phyloP scores from a whole-genome alignment of 2,888 invertebrate genomes.

The Phyllotreta striolata region DNA sequence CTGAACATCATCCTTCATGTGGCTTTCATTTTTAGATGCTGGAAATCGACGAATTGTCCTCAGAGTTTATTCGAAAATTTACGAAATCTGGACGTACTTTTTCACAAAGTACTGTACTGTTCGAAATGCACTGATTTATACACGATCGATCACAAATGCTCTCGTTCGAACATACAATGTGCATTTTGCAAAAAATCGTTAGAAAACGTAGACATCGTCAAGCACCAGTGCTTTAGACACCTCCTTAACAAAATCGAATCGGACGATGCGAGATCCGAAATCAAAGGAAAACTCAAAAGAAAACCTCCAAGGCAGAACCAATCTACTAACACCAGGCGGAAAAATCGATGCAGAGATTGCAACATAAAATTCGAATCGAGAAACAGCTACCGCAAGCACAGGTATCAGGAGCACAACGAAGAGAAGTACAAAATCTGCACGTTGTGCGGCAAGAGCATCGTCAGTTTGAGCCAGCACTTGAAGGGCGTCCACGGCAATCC shows the following conservation, averaged over 20 bases:
- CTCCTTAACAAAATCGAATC: conserved; percentile 15
- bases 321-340: neutral
- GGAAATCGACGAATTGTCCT: neutral
- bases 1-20: conserved; percentile 10
- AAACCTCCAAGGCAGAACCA: too few species aligned
- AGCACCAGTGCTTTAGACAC: conserved; percentile 31
- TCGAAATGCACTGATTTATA: conserved; percentile 28
- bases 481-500: conserved; percentile 39
- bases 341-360: conserved; percentile 33
- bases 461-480: conserved; percentile 36
- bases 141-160: conserved; percentile 29
- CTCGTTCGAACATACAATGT: conserved; percentile 27
- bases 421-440: conserved; percentile 53
- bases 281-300: neutral
- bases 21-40: conserved; percentile 16
- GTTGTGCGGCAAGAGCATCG: conserved; percentile 56
- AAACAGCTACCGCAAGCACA: conserved; percentile 38
- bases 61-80: conserved; percentile 17
- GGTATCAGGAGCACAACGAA: conserved; percentile 34
- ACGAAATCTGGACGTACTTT: conserved; percentile 7
- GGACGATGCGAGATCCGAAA: neutral
- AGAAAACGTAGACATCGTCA: conserved; percentile 15
- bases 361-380: conserved; percentile 38
- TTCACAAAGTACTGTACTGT: conserved; percentile 32
- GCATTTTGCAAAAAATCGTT: conserved; percentile 30